A percentile compares a stretch with the other conserved stretches of the same genome.
Conservation (phyloP, 1,140 invertebrate genomes). For the Zaprionus gabonicus region DNA sequence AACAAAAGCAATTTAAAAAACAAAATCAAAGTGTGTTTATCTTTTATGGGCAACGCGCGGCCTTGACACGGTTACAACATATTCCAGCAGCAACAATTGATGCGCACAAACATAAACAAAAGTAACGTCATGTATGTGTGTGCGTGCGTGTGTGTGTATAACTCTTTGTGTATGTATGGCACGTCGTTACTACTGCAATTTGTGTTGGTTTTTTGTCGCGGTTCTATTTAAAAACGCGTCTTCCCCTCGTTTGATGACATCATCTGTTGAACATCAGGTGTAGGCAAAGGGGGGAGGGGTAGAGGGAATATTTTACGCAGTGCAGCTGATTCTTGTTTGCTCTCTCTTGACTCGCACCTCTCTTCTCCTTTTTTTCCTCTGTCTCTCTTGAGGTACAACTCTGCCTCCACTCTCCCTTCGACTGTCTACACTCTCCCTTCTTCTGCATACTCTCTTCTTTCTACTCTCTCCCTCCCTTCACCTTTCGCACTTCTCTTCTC, state of each 20-base stretch:
- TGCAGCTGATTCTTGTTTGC: constrained; percentile 1
- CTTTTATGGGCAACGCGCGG: constrained; percentile 38
- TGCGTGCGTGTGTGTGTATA: not conserved
- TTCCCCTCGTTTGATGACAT: constrained; percentile 53
- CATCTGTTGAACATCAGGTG: constrained; percentile 40
- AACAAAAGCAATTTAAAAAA: constrained; percentile 35
- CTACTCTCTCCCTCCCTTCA: too few relatives aligned
- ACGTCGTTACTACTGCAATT: constrained; percentile 39
- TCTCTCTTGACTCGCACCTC: too few relatives aligned
- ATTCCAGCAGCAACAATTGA: constrained; percentile 18
- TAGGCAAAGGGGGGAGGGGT: not conserved
- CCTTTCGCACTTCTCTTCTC: not conserved
- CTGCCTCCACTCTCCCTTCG: too few relatives aligned
- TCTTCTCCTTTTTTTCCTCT: too few relatives aligned
- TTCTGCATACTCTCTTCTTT: too few relatives aligned
- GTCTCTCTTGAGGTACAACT: too few relatives aligned
- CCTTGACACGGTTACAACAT: constrained; percentile 78
- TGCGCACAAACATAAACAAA: constrained; percentile 39
- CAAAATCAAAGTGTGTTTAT: constrained; percentile 30
- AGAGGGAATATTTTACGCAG: too few relatives aligned
- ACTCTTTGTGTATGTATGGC: not conserved
- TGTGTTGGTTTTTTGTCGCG: constrained; percentile 22
- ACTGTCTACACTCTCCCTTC: too few relatives aligned
- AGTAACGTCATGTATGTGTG: constrained; percentile 2
- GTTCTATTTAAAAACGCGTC: constrained; percentile 55